A percentile compares a stretch with the other conserved stretches of the same genome.
Conservation (phyloP, 2,797 vertebrate species). For the Pygocentrus nattereri region DNA sequence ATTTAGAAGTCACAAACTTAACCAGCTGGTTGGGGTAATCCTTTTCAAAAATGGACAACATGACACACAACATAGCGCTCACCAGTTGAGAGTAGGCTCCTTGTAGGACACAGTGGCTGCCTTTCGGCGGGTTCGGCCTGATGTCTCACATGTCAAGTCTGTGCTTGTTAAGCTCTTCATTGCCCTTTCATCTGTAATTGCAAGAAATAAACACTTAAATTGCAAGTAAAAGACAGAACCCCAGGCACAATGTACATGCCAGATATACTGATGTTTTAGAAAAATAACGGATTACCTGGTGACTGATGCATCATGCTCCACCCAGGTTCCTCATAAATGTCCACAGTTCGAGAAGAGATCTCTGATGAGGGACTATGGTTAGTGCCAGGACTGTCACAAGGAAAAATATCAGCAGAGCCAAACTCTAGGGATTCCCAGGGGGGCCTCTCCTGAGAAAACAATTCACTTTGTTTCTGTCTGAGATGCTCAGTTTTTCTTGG, state of each 20-base stretch:
- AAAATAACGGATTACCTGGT: slow-evolving; percentile 63
- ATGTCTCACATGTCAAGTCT: slow-evolving; percentile 37
- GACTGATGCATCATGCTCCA: slow-evolving; percentile 23
- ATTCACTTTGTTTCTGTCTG: slow-evolving; percentile 41
- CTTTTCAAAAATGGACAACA: neutral
- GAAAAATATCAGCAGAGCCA: slow-evolving; percentile 19
- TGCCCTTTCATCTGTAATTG: slow-evolving; percentile 62
- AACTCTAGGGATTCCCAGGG: slow-evolving; percentile 67
- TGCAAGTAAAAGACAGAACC: neutral
- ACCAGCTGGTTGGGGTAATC: neutral
- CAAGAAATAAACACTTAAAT: neutral
- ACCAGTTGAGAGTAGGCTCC: slow-evolving; percentile 78
- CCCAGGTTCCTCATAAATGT: slow-evolving; percentile 42
- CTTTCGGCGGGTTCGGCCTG: slow-evolving; percentile 61
- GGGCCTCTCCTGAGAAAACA: slow-evolving; percentile 70
- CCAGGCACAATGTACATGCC: neutral
- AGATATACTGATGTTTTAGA: neutral
- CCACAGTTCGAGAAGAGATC: neutral
- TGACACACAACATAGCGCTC: slow-evolving; percentile 32
- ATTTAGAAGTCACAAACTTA: neutral
- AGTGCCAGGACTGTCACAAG: slow-evolving; percentile 22
- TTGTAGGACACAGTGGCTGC: slow-evolving; percentile 72
- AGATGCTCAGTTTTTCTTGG: neutral
- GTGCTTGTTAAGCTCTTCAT: slow-evolving; percentile 74
- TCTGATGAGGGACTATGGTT: slow-evolving; percentile 49